These are phyloP conservation scores for Dasypolia templi DNA, from an alignment of 2,888 invertebrate species.

Conservation along the genomic window DNA sequence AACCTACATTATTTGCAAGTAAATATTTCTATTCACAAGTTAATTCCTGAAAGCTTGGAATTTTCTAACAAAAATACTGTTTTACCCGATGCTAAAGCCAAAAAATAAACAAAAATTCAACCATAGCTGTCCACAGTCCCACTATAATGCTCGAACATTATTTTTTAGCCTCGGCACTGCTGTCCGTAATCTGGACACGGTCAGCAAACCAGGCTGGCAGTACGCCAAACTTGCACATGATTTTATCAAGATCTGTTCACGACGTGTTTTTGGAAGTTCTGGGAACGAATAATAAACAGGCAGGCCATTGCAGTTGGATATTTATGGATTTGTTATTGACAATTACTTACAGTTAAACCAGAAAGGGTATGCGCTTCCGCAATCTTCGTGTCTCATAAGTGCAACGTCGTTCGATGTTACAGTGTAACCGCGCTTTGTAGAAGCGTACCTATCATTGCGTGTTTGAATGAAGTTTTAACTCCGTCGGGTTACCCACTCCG, in stretches of 20 bases:
- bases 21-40: too few species aligned
- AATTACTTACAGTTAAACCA: background rate
- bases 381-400: background rate
- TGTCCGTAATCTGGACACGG: constrained; percentile 51
- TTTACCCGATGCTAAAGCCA: background rate
- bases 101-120: background rate
- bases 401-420: background rate
- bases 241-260: constrained; percentile 63
- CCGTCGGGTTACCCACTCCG: background rate
- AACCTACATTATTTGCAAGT: too few species aligned
- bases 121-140: background rate
- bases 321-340: constrained; percentile 35
- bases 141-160: constrained; percentile 34
- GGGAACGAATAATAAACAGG: constrained; percentile 49
- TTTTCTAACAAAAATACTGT: background rate
- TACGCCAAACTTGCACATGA: constrained; percentile 54
- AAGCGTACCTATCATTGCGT: too few species aligned
- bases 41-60: background rate
- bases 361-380: background rate
- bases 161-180: constrained; percentile 32
- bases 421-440: background rate
- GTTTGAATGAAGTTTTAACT: background rate
- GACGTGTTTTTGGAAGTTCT: constrained; percentile 48
- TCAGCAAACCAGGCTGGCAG: constrained; percentile 54
- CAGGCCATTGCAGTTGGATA: constrained; percentile 31